Evolutionary conservation across 2,888 invertebrate genomes (phyloP), one percentile per base, ranked within the genome.

Genomic region (Euplagia quadripunctaria): DNA sequence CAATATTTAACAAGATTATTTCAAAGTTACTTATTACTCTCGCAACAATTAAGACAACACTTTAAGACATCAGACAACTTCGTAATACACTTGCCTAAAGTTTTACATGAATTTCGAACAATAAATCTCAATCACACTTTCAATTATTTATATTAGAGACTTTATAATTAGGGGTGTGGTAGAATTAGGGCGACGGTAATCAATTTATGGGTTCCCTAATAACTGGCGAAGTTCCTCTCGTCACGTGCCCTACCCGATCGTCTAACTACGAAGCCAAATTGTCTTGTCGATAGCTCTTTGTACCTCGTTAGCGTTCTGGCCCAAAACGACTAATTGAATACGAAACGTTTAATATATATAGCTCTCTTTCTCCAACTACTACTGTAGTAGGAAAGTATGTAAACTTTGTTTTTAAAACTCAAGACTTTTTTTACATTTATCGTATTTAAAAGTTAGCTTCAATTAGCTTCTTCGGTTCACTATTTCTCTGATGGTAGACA

Each of bases 261-360:
- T 78, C 76, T 82, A 79, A 82, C 84, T 82, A 82, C 77, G 73
- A 64, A 80, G 72, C 79, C 79, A 87, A 87, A 86, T 85, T 86
- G 81, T 87, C 83, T 85, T 82, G 76, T 79, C 74, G 81, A 81
- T 75, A 78, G 80, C 82, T 79, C 73, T 78, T 82, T 83, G 72
- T 70, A 78, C 76, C 81, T 87, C 85, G 84, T 88, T 87, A 87
- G 84, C 81, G 80, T 82, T 86, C 83, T 80, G 72, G 79, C 76
- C 81, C 80, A 76, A 79, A 82, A 85, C 83, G 79, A 83, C 82
- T 83, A 86, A 88, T 87, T 86, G 83, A 84, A 86, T 86, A 68
- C 14, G 17, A 20, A 12, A 7, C 31, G 55, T 55, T 64, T 65
- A 20, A 20, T 31, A 12, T 9, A 71, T 46, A 14, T 31, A 58